Percentiles rank a stretch among this genome's conserved stretches.
Evolutionary conservation across 2,888 invertebrate species (phyloP).

Genomic region (Patella pellucida): DNA sequence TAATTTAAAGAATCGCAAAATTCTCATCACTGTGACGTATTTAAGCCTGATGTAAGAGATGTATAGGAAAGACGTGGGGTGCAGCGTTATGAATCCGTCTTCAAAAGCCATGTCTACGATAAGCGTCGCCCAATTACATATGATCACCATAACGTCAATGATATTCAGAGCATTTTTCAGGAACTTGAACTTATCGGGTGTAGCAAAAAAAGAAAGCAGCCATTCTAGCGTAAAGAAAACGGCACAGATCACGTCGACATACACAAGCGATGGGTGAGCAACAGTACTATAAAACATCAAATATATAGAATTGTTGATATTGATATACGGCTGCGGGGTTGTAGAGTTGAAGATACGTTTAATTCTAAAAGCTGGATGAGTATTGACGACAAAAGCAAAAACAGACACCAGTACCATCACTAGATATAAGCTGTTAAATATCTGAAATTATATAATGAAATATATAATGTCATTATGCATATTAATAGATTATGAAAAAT

Average conservation of each 20-base stretch:
- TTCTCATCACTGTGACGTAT: constrained; percentile 3
- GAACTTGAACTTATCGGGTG: neutral
- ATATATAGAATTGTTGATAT: neutral
- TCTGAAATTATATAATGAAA: constrained; percentile 32
- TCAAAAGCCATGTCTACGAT: neutral
- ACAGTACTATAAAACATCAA: constrained; percentile 12
- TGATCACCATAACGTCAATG: neutral
- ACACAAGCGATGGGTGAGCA: neutral
- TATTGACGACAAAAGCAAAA: constrained; percentile 38
- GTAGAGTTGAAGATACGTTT: neutral
- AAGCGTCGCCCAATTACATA: neutral
- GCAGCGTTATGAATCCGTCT: neutral
- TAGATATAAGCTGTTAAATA: constrained; percentile 38
- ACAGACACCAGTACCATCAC: constrained; percentile 39
- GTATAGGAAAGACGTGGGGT: neutral
- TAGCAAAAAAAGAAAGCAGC: constrained; percentile 2
- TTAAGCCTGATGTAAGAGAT: neutral
- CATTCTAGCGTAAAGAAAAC: constrained; percentile 17
- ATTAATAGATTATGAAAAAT: too few relatives aligned
- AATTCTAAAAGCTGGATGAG: constrained; percentile 35
- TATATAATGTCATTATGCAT: neutral
- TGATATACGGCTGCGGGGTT: neutral
- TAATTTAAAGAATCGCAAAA: constrained; percentile 29
- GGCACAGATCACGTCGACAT: constrained; percentile 16
- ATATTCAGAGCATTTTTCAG: neutral